These are phyloP conservation scores for Aricia artaxerxes DNA, from an alignment of 2,888 invertebrate species.

Conservation along the genomic window DNA sequence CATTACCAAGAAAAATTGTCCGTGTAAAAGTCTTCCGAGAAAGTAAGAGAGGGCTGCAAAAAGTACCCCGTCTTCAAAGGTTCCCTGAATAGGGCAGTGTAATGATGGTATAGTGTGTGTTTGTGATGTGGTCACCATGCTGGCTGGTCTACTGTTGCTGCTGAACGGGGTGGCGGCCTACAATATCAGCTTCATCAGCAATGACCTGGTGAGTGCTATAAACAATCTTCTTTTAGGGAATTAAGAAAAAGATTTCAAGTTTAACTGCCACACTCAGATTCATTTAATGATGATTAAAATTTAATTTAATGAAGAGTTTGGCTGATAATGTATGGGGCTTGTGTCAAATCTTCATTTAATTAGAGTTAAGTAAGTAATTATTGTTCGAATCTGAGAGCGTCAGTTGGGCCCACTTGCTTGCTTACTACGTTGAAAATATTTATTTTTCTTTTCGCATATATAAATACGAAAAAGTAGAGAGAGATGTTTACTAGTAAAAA, in stretches of 20 bases:
- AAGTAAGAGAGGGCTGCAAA: not conserved
- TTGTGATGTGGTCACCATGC: conserved; percentile 65
- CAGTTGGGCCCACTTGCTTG: not conserved
- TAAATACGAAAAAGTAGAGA: not conserved
- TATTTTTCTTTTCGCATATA: not conserved
- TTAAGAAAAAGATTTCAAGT: too few species aligned
- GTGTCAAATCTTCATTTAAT: too few species aligned
- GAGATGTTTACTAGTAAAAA: not conserved
- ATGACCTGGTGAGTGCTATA: conserved; percentile 58
- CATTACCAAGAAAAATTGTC: not conserved
- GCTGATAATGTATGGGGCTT: too few species aligned
- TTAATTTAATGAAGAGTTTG: too few species aligned
- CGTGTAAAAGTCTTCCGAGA: not conserved
- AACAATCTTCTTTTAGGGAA: not conserved
- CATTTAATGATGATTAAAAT: too few species aligned
- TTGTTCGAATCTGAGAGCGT: too few species aligned
- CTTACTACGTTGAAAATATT: not conserved
- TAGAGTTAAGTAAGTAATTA: too few species aligned
- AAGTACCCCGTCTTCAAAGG: not conserved
- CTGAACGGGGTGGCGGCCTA: conserved; percentile 57
- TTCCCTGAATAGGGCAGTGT: conserved; percentile 33
- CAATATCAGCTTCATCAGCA: conserved; percentile 57
- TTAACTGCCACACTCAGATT: too few species aligned
- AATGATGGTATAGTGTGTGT: conserved; percentile 37
- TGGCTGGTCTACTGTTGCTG: conserved; percentile 61